A percentile compares a stretch with the other conserved stretches of the same genome.
Evolutionary conservation across 2,888 invertebrate species (phyloP).

Genomic region (Trisateles emortualis): DNA sequence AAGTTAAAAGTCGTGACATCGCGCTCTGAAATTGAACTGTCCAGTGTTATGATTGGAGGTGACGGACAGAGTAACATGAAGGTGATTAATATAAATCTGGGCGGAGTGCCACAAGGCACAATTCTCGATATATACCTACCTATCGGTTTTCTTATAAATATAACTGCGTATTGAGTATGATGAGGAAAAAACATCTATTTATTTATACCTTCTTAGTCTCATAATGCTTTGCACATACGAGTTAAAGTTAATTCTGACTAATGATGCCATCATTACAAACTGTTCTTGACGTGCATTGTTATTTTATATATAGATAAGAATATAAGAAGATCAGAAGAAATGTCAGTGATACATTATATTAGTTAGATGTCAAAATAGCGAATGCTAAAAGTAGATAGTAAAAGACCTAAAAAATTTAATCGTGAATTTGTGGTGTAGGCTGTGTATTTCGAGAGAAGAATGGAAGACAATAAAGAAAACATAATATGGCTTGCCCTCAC

Average conservation of each 20-base stretch:
- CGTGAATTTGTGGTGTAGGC: conserved; percentile 33
- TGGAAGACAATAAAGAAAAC: conserved; percentile 71
- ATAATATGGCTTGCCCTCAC: conserved; percentile 69
- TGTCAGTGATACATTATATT: too few species aligned
- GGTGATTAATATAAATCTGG: conserved; percentile 26
- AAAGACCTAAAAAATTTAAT: conserved; percentile 21
- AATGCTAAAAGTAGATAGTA: conserved; percentile 15
- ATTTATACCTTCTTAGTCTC: background rate
- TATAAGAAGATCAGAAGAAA: too few species aligned
- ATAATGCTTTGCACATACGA: too few species aligned
- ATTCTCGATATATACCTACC: background rate
- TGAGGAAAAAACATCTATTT: background rate
- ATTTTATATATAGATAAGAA: too few species aligned
- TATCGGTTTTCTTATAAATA: too few species aligned
- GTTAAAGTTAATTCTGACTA: too few species aligned
- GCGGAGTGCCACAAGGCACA: conserved; percentile 18
- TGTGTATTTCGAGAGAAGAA: conserved; percentile 39
- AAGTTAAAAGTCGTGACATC: background rate
- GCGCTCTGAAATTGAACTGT: conserved; percentile 21
- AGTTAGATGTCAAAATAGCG: too few species aligned
- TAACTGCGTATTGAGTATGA: too few species aligned
- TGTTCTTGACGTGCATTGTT: too few species aligned
- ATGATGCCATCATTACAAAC: background rate
- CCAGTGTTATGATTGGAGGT: conserved; percentile 28
- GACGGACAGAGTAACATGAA: conserved; percentile 19